Conservation (phyloP, 2,888 invertebrate genomes). For the Ariolimax columbianus region DNA sequence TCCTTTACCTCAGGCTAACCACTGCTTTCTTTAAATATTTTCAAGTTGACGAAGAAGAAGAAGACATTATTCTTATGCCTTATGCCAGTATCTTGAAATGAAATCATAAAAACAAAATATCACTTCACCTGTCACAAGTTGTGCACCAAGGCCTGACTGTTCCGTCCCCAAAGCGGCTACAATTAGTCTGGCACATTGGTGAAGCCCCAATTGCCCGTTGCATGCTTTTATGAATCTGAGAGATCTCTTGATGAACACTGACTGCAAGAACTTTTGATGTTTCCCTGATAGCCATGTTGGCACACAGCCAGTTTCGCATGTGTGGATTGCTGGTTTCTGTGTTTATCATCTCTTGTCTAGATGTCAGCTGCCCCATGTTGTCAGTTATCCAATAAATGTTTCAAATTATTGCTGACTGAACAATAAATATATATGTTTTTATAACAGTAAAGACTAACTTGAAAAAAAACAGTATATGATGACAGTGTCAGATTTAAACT, state of each 20-base stretch:
- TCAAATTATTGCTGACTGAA: not conserved
- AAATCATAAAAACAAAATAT: not conserved
- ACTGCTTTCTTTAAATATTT: too few species aligned
- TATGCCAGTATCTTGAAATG: not conserved
- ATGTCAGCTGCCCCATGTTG: conserved; percentile 56
- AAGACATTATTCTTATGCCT: too few species aligned
- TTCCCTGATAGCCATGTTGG: conserved; percentile 58
- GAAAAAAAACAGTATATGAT: too few species aligned
- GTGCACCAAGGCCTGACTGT: conserved; percentile 50
- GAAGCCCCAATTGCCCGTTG: conserved; percentile 36
- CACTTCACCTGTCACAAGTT: conserved; percentile 50
- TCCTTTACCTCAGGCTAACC: too few species aligned
- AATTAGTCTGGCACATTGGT: conserved; percentile 51
- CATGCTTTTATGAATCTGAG: conserved; percentile 53
- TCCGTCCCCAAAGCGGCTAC: conserved; percentile 46
- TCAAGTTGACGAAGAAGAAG: not conserved
- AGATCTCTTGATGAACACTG: conserved; percentile 55
- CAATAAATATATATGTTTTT: too few species aligned
- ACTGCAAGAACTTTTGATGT: conserved; percentile 55
- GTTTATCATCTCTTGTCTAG: conserved; percentile 55
- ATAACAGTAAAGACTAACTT: too few species aligned
- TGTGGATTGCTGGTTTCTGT: conserved; percentile 54
- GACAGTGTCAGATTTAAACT: too few species aligned
- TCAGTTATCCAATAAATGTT: not conserved
- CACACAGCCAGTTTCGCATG: conserved; percentile 57